Conservation (phyloP, 2,113 vertebrate genomes). For the zebrafish (Danio rerio) region DNA sequence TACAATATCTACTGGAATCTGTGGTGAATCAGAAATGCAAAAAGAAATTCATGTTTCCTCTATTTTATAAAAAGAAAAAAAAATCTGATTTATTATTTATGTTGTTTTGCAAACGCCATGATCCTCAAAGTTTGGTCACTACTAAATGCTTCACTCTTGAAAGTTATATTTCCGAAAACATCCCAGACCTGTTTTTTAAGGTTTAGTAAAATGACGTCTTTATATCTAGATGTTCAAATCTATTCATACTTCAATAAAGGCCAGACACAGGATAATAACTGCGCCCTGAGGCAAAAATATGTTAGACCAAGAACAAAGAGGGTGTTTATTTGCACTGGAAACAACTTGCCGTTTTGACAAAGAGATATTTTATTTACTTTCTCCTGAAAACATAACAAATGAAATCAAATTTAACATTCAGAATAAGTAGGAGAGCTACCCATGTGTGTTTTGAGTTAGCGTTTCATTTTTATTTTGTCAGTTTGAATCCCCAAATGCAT, state of each 20-base stretch:
- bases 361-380: slow-evolving; percentile 45
- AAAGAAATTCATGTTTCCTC: no score
- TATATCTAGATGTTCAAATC: slow-evolving; percentile 59
- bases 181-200: slow-evolving; percentile 7
- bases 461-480: slow-evolving; percentile 31
- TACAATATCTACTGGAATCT: no score
- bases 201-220: slow-evolving; percentile 38
- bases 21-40: no score
- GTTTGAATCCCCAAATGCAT: slow-evolving; percentile 31
- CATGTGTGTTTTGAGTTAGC: slow-evolving; percentile 27
- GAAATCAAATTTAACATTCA: slow-evolving; percentile 57
- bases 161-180: neutral
- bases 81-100: no score
- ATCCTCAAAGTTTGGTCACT: no score
- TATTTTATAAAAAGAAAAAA: no score
- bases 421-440: slow-evolving; percentile 16
- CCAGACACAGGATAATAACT: slow-evolving; percentile 67
- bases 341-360: slow-evolving; percentile 45
- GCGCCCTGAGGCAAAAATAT: slow-evolving; percentile 64
- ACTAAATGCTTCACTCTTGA: neutral
- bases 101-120: no score
- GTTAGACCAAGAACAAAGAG: slow-evolving; percentile 56
- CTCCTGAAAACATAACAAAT: slow-evolving; percentile 34
- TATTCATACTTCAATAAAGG: slow-evolving; percentile 63
- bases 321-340: slow-evolving; percentile 46